Evolutionary conservation across 2,113 vertebrate genomes (phyloP).

Genomic region (Rhea americana): DNA sequence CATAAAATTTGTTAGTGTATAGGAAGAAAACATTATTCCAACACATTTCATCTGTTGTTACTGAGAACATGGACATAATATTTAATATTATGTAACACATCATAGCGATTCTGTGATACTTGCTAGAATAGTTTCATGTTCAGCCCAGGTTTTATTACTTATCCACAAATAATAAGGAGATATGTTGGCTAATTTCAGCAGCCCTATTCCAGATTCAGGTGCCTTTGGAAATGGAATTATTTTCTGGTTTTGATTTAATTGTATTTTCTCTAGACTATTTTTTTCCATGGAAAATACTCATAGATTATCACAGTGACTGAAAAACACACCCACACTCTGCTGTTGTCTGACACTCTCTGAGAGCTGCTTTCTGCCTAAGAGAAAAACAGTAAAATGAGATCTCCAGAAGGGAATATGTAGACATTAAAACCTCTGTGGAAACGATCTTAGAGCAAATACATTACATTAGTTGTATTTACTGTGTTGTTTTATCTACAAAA

Average conservation of each 20-base stretch:
- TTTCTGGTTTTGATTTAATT: neutral
- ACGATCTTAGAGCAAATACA: conserved; percentile 3
- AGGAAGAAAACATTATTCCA: neutral
- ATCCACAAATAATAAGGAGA: neutral
- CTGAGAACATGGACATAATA: neutral
- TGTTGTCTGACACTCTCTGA: neutral
- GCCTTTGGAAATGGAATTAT: neutral
- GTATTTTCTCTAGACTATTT: neutral
- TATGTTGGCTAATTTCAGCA: neutral
- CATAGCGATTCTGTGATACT: neutral
- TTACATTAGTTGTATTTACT: conserved; percentile 10
- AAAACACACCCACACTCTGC: neutral
- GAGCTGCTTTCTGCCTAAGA: neutral
- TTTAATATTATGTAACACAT: neutral
- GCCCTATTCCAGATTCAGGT: neutral
- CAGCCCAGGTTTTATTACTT: neutral
- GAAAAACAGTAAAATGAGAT: neutral
- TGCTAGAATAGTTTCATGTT: neutral
- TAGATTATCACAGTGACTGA: neutral
- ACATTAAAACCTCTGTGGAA: conserved; percentile 4
- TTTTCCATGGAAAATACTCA: neutral
- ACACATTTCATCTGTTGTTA: neutral
- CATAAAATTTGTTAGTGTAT: neutral
- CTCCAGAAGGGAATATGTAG: neutral
- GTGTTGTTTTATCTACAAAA: neutral